Conservation (phyloP, 2,888 invertebrate species). For the Shargacucullia verbasci region DNA sequence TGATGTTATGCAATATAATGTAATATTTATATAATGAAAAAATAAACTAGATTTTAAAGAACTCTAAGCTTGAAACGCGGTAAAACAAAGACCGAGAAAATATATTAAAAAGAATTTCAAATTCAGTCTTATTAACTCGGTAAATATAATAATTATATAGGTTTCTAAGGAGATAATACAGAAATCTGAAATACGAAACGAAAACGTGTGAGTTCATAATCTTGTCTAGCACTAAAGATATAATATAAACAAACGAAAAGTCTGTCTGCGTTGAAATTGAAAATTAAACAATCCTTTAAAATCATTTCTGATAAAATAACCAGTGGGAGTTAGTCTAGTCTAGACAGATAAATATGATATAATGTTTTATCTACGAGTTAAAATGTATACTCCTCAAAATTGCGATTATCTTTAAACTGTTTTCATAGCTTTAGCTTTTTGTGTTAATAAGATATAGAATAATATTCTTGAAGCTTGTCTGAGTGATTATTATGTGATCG, state of each 20-base stretch:
- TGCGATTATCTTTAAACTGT: too few relatives aligned
- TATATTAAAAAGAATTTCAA: conserved; percentile 16
- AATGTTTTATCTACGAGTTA: conserved; percentile 21
- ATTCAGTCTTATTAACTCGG: conserved; percentile 12
- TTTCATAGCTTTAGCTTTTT: too few relatives aligned
- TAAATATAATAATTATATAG: conserved; percentile 32
- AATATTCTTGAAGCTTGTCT: too few relatives aligned
- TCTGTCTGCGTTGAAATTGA: conserved; percentile 28
- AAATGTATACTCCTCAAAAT: too few relatives aligned
- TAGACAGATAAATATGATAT: conserved; percentile 43
- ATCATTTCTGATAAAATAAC: conserved; percentile 46
- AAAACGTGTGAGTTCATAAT: conserved; percentile 44
- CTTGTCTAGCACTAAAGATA: conserved; percentile 30
- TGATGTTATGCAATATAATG: too few relatives aligned
- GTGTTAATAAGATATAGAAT: too few relatives aligned
- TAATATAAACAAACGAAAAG: conserved; percentile 33
- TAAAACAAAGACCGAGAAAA: conserved; percentile 12
- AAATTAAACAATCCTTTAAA: conserved; percentile 50
- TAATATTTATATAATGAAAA: too few relatives aligned
- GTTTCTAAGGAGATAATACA: conserved; percentile 33
- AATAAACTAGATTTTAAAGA: too few relatives aligned
- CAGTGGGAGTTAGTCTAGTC: conserved; percentile 43
- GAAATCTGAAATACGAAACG: conserved; percentile 31
- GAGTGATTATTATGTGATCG: too few relatives aligned
- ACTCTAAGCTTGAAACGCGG: too few relatives aligned